phyloP scores from a whole-genome alignment of 2,797 vertebrate genomes.

The Paedocypris micromegethes region DNA sequence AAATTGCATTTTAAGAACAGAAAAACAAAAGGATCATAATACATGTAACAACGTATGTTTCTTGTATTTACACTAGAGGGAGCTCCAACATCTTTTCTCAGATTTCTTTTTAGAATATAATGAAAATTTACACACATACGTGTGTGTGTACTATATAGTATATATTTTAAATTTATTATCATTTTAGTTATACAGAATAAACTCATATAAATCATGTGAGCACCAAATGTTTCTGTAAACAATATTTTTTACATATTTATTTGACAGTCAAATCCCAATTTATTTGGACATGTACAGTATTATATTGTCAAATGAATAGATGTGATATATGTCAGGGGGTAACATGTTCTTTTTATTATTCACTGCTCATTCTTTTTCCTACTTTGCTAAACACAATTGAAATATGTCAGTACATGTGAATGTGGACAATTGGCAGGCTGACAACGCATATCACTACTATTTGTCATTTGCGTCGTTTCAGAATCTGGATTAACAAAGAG shows the following conservation, averaged over 20 bases:
- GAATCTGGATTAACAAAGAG: conserved; percentile 41
- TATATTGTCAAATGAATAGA: conserved; percentile 38
- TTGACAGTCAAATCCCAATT: neutral
- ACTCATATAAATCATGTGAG: too few species aligned
- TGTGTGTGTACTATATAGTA: too few species aligned
- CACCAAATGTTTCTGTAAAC: too few species aligned
- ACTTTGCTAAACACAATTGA: conserved; percentile 51
- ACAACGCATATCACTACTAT: conserved; percentile 46
- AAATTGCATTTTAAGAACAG: neutral
- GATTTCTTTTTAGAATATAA: too few species aligned
- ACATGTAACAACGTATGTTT: neutral
- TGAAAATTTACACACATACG: too few species aligned
- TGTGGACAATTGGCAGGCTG: conserved; percentile 50
- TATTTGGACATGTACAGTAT: neutral
- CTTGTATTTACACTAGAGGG: conserved; percentile 40
- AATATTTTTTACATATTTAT: too few species aligned
- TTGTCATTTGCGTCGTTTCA: conserved; percentile 43
- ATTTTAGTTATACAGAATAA: too few species aligned
- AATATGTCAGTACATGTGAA: conserved; percentile 48
- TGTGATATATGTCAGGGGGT: conserved; percentile 34
- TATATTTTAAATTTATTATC: too few species aligned
- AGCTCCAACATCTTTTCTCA: conserved; percentile 20
- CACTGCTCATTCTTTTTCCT: conserved; percentile 45
- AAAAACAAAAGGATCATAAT: neutral
- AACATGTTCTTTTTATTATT: conserved; percentile 49